A percentile compares a stretch with the other conserved stretches of the same genome.
phyloP scores from a whole-genome alignment of 2,113 vertebrate genomes.

The Lonchura striata region DNA sequence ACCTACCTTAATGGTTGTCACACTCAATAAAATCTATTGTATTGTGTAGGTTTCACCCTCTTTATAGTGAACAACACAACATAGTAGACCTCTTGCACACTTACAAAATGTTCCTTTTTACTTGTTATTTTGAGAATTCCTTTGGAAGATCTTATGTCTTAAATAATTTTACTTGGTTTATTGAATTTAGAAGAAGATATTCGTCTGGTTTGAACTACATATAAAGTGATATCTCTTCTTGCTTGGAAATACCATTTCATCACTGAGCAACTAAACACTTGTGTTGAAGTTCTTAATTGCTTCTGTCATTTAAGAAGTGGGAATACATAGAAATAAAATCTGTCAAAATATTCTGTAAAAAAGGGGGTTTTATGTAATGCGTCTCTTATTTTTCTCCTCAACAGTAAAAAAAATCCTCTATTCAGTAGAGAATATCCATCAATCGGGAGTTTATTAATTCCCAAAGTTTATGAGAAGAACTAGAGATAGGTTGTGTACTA shows the following conservation, averaged over 20 bases:
- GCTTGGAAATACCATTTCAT: not conserved
- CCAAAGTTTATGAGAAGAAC: not conserved
- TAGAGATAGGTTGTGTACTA: not conserved
- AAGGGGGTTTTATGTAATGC: accelerated
- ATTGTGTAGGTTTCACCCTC: not conserved
- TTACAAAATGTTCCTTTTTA: not conserved
- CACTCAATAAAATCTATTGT: not conserved
- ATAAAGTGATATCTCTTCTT: not conserved
- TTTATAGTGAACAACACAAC: not conserved
- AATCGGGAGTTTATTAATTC: not conserved
- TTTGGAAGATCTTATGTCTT: not conserved
- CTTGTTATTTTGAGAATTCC: not conserved
- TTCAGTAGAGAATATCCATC: not conserved
- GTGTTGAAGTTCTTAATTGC: not conserved
- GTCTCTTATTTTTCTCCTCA: not conserved
- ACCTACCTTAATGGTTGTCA: not conserved
- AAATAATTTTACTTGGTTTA: conserved; percentile 1
- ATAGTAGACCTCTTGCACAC: not conserved
- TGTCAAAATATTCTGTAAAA: not conserved
- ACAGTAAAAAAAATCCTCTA: not conserved
- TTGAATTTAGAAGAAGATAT: conserved; percentile 4
- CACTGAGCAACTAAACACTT: not conserved
- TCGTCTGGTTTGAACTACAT: not conserved
- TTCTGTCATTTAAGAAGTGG: not conserved
- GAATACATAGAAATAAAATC: not conserved